phyloP scores from a whole-genome alignment of 2,888 invertebrate genomes.

The Eupithecia centaureata region DNA sequence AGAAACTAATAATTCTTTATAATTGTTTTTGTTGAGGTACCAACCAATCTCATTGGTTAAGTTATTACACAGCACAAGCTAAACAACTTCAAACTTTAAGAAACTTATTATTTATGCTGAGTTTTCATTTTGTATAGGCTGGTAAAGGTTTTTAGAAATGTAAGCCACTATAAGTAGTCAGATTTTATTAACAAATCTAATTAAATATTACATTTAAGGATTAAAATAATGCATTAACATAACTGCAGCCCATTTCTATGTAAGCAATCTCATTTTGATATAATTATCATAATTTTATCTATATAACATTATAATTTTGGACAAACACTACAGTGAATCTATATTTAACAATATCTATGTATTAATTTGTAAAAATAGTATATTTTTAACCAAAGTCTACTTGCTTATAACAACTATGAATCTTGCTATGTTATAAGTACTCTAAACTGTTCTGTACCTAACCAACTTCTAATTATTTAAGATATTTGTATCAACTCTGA shows the following conservation, averaged over 20 bases:
- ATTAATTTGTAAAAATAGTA: constrained; percentile 55
- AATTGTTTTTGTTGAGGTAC: constrained; percentile 42
- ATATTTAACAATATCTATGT: constrained; percentile 54
- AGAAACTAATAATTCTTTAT: not conserved
- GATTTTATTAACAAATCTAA: constrained; percentile 35
- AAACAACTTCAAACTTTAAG: not conserved
- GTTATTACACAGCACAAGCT: constrained; percentile 23
- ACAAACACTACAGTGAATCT: constrained; percentile 49
- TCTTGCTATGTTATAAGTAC: constrained; percentile 40
- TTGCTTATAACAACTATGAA: constrained; percentile 43
- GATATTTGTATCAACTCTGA: constrained; percentile 37
- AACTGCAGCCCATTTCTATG: constrained; percentile 36
- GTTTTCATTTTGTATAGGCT: not conserved
- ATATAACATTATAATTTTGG: constrained; percentile 49
- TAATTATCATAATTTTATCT: constrained; percentile 38
- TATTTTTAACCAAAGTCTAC: constrained; percentile 54
- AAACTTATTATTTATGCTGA: not conserved
- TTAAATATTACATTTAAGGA: constrained; percentile 21
- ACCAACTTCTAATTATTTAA: constrained; percentile 36
- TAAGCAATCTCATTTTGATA: constrained; percentile 39
- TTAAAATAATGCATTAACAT: constrained; percentile 29
- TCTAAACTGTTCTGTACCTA: constrained; percentile 24
- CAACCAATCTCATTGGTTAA: constrained; percentile 35
- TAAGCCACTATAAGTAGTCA: constrained; percentile 21
- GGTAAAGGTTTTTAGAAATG: constrained; percentile 21